phyloP scores from a whole-genome alignment of 2,888 invertebrate genomes.

The Heliconius ismenius region DNA sequence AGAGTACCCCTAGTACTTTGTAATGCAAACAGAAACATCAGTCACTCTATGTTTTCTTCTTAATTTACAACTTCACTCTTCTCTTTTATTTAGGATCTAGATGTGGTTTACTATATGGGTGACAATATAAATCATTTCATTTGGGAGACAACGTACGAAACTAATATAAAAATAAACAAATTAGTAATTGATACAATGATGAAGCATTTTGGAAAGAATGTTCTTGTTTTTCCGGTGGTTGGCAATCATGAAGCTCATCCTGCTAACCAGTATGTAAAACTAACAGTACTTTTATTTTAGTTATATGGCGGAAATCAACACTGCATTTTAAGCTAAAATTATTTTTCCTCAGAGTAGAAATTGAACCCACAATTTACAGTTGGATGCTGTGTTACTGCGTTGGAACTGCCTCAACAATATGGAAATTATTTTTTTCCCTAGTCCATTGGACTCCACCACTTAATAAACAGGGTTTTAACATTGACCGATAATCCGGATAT shows the following conservation, averaged over 20 bases:
- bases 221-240: constrained; percentile 85
- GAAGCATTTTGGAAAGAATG: constrained; percentile 80
- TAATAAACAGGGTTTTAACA: no score
- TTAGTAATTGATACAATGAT: constrained; percentile 78
- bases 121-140: constrained; percentile 92
- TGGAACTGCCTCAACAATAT: no score
- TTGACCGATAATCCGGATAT: no score
- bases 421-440: no score
- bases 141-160: constrained; percentile 88
- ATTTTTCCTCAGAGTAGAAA: no score
- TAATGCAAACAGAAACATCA: neutral
- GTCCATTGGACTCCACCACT: no score
- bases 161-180: constrained; percentile 82
- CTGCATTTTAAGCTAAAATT: no score
- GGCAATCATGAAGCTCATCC: constrained; percentile 94
- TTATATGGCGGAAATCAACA: no score
- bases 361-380: no score
- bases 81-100: constrained; percentile 71
- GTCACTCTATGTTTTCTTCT: neutral
- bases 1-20: neutral
- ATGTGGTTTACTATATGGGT: constrained; percentile 90
- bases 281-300: neutral
- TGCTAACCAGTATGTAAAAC: constrained; percentile 86
- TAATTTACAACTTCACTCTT: neutral
- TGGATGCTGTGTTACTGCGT: no score